A percentile compares a stretch with the other conserved stretches of the same genome.
phyloP scores from a whole-genome alignment of 2,113 vertebrate genomes.

The Elanus axillaris region DNA sequence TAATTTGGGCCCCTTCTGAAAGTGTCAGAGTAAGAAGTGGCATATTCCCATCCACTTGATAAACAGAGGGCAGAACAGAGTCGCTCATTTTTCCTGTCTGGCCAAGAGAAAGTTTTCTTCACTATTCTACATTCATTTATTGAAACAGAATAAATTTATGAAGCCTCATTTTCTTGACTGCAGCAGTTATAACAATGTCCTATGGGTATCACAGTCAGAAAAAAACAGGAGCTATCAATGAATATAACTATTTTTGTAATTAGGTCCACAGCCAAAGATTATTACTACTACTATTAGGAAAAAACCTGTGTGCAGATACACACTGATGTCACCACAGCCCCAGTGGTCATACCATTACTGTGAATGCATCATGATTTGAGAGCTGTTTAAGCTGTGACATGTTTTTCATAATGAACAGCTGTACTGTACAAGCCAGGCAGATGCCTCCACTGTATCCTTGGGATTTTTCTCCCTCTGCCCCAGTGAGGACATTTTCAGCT shows the following conservation, averaged over 20 bases:
- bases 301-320: background rate
- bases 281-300: background rate
- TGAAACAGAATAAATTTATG: background rate
- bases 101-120: background rate
- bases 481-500: background rate
- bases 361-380: background rate
- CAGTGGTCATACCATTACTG: background rate
- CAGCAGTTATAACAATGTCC: background rate
- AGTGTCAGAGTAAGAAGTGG: background rate
- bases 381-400: background rate
- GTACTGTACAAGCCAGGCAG: background rate
- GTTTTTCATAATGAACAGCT: conserved; percentile 21
- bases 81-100: background rate
- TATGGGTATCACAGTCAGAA: background rate
- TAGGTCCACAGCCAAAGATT: background rate
- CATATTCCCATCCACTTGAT: background rate
- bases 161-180: background rate
- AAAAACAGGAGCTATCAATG: background rate
- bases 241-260: background rate
- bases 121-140: background rate
- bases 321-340: background rate
- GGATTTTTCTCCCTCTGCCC: background rate
- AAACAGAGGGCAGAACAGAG: background rate
- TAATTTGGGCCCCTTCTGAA: background rate
- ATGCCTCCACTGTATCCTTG: background rate